These are phyloP conservation scores for Candoia aspera DNA, from an alignment of 2,113 vertebrate genomes.

Conservation along the genomic window DNA sequence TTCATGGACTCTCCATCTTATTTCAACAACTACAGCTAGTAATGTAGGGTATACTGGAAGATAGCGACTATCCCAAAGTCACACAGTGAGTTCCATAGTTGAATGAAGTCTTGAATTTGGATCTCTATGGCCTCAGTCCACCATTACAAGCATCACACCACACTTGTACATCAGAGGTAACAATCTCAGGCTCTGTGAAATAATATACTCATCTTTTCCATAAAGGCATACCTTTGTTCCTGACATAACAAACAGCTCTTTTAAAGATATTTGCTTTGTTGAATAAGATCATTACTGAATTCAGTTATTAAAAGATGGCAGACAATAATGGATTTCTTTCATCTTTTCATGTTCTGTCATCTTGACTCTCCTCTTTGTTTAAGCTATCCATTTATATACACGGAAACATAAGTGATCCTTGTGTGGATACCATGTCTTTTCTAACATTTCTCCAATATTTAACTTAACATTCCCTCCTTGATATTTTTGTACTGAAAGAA, in stretches of 20 bases:
- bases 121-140: background rate
- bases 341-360: constrained; percentile 7
- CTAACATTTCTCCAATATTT: background rate
- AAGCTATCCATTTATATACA: constrained; percentile 18
- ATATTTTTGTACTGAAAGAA: background rate
- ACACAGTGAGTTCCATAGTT: background rate
- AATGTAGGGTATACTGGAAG: background rate
- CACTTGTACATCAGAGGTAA: background rate
- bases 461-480: background rate
- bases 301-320: constrained; percentile 10
- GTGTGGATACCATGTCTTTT: background rate
- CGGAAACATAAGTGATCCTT: background rate
- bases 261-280: background rate
- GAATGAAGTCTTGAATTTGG: background rate
- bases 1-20: background rate
- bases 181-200: background rate
- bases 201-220: background rate
- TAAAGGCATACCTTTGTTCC: constrained; percentile 8
- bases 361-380: constrained; percentile 16
- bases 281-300: constrained; percentile 17
- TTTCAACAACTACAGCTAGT: background rate
- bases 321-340: background rate
- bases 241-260: background rate
- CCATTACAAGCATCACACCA: background rate
- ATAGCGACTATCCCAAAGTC: background rate